These are phyloP conservation scores for Hecatera dysodea DNA, from an alignment of 2,888 invertebrate genomes.

Conservation along the genomic window DNA sequence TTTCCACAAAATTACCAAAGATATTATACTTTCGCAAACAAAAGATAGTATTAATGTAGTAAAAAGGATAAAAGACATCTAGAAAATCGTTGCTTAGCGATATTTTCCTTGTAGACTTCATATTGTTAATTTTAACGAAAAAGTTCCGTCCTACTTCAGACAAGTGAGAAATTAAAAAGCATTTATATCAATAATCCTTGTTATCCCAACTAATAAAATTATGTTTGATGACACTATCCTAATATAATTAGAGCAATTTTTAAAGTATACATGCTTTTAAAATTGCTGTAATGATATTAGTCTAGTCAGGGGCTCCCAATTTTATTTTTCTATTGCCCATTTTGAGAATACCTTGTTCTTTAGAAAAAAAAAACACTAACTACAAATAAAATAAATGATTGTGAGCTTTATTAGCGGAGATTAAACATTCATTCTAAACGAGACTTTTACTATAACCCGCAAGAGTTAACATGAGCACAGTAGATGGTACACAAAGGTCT, in stretches of 20 bases:
- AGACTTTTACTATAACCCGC: too few species aligned
- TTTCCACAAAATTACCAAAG: conserved; percentile 15
- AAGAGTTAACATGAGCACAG: too few species aligned
- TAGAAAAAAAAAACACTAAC: too few species aligned
- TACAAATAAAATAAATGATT: too few species aligned
- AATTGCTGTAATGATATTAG: too few species aligned
- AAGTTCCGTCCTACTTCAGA: conserved; percentile 5
- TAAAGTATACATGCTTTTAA: too few species aligned
- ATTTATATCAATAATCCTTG: not conserved
- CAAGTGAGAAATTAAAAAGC: conserved; percentile 31
- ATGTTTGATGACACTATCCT: not conserved
- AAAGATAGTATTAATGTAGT: conserved; percentile 16
- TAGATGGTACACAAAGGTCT: too few species aligned
- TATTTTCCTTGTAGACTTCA: conserved; percentile 10
- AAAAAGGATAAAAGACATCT: conserved; percentile 32
- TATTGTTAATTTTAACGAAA: not conserved
- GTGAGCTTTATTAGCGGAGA: too few species aligned
- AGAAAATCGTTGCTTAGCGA: conserved; percentile 15
- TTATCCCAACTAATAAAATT: not conserved
- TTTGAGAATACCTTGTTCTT: too few species aligned
- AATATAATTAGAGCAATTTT: conserved; percentile 17
- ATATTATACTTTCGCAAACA: conserved; percentile 45
- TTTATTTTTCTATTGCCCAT: too few species aligned
- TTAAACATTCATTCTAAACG: too few species aligned
- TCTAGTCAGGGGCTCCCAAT: too few species aligned